Conservation (phyloP, 2,113 vertebrate species). For the Malurus alboscapulatus region DNA sequence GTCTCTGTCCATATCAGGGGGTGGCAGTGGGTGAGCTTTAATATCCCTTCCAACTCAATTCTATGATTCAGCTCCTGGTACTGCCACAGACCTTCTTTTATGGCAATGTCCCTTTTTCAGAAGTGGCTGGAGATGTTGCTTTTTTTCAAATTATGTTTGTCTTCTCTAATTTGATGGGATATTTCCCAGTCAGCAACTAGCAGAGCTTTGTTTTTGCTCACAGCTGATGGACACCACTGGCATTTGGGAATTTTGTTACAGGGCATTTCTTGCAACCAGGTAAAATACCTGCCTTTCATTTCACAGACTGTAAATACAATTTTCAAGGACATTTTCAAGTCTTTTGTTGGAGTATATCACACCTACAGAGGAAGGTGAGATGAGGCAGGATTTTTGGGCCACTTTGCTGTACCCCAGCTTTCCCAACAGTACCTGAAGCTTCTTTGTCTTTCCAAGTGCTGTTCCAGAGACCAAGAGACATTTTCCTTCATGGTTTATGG, state of each 20-base stretch:
- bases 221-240: not conserved
- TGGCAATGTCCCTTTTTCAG: not conserved
- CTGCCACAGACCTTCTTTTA: not conserved
- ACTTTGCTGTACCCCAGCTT: not conserved
- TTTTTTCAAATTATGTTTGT: not conserved
- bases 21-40: rapidly evolving
- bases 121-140: not conserved
- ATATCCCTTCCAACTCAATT: not conserved
- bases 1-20: not conserved
- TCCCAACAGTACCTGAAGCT: not conserved
- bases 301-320: not conserved
- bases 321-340: not conserved
- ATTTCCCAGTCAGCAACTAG: not conserved
- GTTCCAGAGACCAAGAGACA: not conserved
- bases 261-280: not conserved
- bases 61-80: not conserved
- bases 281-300: not conserved
- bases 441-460: not conserved
- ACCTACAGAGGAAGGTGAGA: not conserved
- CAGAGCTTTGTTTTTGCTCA: not conserved
- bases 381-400: not conserved
- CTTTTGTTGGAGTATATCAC: not conserved
- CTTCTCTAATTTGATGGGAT: not conserved
- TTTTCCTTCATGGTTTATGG: not conserved
- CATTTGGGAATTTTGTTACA: rapidly evolving